Percentiles rank a stretch among this genome's conserved stretches.
Evolutionary conservation across 2,888 invertebrate species (phyloP).

Genomic region (Lucinisca nassula): DNA sequence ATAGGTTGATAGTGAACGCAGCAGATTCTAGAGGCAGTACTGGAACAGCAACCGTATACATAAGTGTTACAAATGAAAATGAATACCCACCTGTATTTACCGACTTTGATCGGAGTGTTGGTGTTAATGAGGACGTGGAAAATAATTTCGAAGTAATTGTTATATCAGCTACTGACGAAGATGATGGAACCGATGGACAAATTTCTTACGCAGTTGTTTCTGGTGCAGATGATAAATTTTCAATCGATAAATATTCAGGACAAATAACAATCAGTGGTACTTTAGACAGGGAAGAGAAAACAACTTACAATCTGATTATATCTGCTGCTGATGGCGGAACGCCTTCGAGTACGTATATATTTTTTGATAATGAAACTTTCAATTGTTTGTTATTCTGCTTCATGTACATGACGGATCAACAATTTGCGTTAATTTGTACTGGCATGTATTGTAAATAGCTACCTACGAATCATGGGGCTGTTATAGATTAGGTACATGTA

Average conservation of each 20-base stretch:
- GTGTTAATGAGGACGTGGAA: slow-evolving; percentile 69
- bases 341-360: slow-evolving; percentile 40
- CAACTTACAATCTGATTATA: slow-evolving; percentile 65
- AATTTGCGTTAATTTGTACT: too few relatives aligned
- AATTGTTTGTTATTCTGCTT: too few relatives aligned
- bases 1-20: slow-evolving; percentile 94
- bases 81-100: slow-evolving; percentile 73
- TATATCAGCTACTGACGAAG: slow-evolving; percentile 76
- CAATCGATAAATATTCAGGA: slow-evolving; percentile 72
- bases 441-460: too few relatives aligned
- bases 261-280: slow-evolving; percentile 60
- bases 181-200: slow-evolving; percentile 74
- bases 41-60: slow-evolving; percentile 67
- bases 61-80: slow-evolving; percentile 71
- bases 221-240: slow-evolving; percentile 72
- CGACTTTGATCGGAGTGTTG: slow-evolving; percentile 44
- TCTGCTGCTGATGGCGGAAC: slow-evolving; percentile 70
- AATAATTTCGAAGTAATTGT: slow-evolving; percentile 65
- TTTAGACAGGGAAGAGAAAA: slow-evolving; percentile 75
- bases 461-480: too few relatives aligned
- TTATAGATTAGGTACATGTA: too few relatives aligned
- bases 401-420: too few relatives aligned
- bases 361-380: not conserved
- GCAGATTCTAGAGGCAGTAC: slow-evolving; percentile 88
- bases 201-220: slow-evolving; percentile 74